Evolutionary conservation across 2,113 vertebrate species (phyloP).

Genomic region (Sakesphorus luctuosus): DNA sequence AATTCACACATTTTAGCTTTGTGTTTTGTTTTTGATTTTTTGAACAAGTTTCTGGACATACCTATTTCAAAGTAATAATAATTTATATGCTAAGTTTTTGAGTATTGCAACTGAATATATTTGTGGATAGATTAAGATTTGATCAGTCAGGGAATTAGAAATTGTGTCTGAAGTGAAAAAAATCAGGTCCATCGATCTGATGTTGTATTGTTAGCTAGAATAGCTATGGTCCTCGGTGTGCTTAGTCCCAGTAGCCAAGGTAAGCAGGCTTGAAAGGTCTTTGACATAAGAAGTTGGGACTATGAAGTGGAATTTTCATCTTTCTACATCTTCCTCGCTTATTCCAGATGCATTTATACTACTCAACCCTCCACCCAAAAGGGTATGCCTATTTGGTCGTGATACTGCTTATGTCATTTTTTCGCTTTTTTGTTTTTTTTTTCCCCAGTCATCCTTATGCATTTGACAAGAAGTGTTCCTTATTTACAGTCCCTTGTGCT

Average conservation of each 20-base stretch:
- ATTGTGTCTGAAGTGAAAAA: background rate
- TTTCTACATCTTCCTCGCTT: background rate
- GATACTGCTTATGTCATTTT: background rate
- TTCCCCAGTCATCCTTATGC: background rate
- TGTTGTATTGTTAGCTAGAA: background rate
- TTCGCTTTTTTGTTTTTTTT: background rate
- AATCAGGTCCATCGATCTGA: background rate
- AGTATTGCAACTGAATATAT: background rate
- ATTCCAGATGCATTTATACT: background rate
- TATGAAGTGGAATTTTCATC: background rate
- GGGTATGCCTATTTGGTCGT: background rate
- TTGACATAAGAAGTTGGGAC: background rate
- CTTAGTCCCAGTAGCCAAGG: background rate
- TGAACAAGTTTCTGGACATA: background rate
- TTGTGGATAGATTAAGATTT: background rate
- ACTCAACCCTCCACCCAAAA: background rate
- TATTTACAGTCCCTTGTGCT: background rate
- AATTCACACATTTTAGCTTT: background rate
- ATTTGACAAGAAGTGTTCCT: background rate
- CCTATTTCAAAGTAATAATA: background rate
- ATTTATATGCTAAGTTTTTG: background rate
- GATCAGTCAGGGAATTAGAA: background rate
- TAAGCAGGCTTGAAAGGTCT: background rate
- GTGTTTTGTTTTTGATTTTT: background rate
- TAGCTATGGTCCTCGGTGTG: accelerated